These are phyloP conservation scores for Naso thynnoides DNA, from an alignment of 2,797 vertebrate species.

Conservation along the genomic window DNA sequence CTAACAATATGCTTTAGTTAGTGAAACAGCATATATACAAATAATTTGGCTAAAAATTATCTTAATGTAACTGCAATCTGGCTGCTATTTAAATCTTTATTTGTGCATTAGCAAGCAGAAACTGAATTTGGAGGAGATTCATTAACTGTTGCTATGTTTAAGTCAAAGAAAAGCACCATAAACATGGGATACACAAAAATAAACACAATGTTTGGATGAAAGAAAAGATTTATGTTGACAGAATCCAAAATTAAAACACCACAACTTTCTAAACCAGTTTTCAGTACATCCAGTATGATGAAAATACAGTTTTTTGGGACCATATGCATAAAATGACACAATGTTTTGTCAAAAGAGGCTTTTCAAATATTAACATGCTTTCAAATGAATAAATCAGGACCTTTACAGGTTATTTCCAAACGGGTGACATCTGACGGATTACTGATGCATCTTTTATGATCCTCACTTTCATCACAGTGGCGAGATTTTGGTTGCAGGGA, in stretches of 20 bases:
- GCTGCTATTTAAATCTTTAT: not conserved
- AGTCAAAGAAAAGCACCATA: slow-evolving; percentile 11
- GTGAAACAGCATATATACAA: not conserved
- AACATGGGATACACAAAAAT: slow-evolving; percentile 14
- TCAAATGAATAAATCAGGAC: slow-evolving; percentile 59
- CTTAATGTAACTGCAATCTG: not conserved
- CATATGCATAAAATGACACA: slow-evolving; percentile 14
- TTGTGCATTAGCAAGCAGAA: not conserved
- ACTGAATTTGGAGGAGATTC: not conserved
- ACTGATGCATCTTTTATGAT: slow-evolving; percentile 59
- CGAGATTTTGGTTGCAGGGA: slow-evolving; percentile 38
- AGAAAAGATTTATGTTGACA: slow-evolving; percentile 26
- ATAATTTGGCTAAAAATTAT: not conserved
- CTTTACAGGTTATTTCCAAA: slow-evolving; percentile 58
- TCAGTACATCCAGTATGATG: slow-evolving; percentile 7
- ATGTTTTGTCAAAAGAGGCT: slow-evolving; percentile 26
- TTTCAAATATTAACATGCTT: slow-evolving; percentile 55
- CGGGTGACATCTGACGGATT: slow-evolving; percentile 48
- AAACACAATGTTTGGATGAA: slow-evolving; percentile 15
- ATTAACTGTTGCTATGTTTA: not conserved
- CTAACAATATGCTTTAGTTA: not conserved
- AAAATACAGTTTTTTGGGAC: slow-evolving; percentile 12
- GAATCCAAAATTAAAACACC: slow-evolving; percentile 1
- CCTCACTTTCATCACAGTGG: slow-evolving; percentile 43
- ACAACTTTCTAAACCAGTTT: slow-evolving; percentile 9